These are phyloP conservation scores for Uropetala carovei DNA, from an alignment of 2,888 invertebrate genomes.

Conservation along the genomic window DNA sequence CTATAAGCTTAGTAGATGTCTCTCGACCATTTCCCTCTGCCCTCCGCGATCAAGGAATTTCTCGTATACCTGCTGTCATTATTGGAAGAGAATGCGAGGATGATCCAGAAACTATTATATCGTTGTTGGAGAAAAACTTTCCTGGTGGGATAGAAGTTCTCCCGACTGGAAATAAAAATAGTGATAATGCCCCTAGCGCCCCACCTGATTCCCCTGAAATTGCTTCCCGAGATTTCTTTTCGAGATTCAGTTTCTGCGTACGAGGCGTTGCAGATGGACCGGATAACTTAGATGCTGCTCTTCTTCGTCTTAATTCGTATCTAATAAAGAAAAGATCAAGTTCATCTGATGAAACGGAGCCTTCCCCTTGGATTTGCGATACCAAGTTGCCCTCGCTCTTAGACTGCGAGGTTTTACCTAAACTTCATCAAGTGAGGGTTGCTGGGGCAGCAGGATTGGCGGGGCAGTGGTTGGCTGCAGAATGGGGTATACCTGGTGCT, in stretches of 20 bases:
- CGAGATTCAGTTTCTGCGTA: slow-evolving; percentile 69
- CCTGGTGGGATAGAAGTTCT: slow-evolving; percentile 33
- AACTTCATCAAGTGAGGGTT: slow-evolving; percentile 70
- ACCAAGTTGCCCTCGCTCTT: slow-evolving; percentile 67
- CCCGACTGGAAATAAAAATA: background rate
- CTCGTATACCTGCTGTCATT: slow-evolving; percentile 68
- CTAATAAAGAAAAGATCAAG: slow-evolving; percentile 63
- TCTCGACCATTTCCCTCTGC: slow-evolving; percentile 69
- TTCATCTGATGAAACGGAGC: background rate
- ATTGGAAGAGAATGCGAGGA: slow-evolving; percentile 67
- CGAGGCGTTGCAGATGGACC: slow-evolving; percentile 69
- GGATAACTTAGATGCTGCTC: slow-evolving; percentile 69
- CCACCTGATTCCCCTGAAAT: slow-evolving; percentile 24
- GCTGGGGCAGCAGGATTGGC: slow-evolving; percentile 68
- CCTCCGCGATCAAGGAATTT: slow-evolving; percentile 68
- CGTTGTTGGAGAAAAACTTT: slow-evolving; percentile 27
- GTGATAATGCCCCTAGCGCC: background rate
- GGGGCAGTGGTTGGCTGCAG: slow-evolving; percentile 67
- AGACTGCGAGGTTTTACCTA: slow-evolving; percentile 70
- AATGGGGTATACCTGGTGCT: slow-evolving; percentile 68
- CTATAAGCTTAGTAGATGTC: slow-evolving; percentile 68
- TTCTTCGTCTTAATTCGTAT: slow-evolving; percentile 66
- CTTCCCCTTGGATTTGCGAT: slow-evolving; percentile 68
- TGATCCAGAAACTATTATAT: slow-evolving; percentile 38
- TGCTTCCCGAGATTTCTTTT: slow-evolving; percentile 69